A percentile compares a stretch with the other conserved stretches of the same genome.
These are phyloP conservation scores for Pardosa pseudoannulata DNA, from an alignment of 2,888 invertebrate genomes.

Conservation along the genomic window DNA sequence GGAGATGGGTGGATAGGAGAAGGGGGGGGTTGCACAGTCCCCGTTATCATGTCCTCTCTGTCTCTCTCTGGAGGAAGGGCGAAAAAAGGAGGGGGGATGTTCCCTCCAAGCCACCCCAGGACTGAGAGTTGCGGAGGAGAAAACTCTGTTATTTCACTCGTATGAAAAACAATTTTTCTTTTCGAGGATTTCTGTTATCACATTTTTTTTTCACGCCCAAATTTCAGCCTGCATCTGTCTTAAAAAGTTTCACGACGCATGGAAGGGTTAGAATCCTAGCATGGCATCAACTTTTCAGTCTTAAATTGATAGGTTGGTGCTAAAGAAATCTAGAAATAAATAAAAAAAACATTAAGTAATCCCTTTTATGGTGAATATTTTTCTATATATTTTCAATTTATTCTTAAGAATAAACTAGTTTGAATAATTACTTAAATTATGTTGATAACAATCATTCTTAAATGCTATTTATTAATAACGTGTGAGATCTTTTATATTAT, in stretches of 20 bases:
- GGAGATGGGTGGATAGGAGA: no score
- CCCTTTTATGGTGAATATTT: no score
- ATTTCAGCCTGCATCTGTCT: not conserved
- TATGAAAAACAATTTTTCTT: constrained; percentile 55
- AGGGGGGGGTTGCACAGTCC: not conserved
- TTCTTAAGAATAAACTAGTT: no score
- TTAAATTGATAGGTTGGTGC: not conserved
- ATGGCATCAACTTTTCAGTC: not conserved
- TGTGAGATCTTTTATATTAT: no score
- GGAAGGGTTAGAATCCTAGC: not conserved
- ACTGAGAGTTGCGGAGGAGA: not conserved
- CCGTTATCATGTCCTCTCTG: not conserved
- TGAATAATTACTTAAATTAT: no score
- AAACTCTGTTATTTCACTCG: constrained; percentile 46
- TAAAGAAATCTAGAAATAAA: no score
- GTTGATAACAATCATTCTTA: no score
- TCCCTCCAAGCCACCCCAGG: not conserved
- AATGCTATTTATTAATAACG: no score
- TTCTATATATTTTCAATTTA: no score
- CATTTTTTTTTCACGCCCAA: not conserved
- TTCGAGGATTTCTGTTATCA: not conserved
- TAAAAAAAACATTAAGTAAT: no score
- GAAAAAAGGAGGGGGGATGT: not conserved
- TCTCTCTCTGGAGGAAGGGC: not conserved
- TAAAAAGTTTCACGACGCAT: not conserved